Percentiles rank a stretch among this genome's conserved stretches.
These are phyloP conservation scores for Drosophila nigricruria DNA, from an alignment of 2,888 invertebrate genomes.

Conservation along the genomic window DNA sequence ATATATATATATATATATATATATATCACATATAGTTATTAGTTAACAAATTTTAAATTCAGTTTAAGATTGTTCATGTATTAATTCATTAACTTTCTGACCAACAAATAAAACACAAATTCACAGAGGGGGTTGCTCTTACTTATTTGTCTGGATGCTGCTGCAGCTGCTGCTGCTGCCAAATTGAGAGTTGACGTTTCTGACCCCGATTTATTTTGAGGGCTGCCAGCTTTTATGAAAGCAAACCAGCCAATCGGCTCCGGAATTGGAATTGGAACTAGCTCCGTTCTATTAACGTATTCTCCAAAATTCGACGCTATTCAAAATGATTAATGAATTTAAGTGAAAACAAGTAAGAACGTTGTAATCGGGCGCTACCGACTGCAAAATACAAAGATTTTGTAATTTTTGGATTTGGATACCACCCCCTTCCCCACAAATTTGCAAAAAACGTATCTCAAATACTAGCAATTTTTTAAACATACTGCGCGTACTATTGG, in stretches of 20 bases:
- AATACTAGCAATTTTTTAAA: too few species aligned
- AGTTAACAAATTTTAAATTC: background rate
- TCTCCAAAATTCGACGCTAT: background rate
- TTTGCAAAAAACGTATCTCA: too few species aligned
- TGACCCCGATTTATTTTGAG: constrained; percentile 16
- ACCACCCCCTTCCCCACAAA: too few species aligned
- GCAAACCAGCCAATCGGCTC: background rate
- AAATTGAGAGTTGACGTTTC: constrained; percentile 10
- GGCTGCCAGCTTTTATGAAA: constrained; percentile 12
- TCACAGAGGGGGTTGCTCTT: background rate
- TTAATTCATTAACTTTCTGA: background rate
- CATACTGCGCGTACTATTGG: too few species aligned
- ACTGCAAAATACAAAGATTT: too few species aligned
- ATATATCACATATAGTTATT: background rate
- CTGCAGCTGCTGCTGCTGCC: constrained; percentile 3
- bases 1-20: background rate
- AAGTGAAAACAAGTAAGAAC: too few species aligned
- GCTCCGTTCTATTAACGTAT: constrained; percentile 21
- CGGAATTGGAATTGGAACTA: background rate
- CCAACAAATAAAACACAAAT: constrained; percentile 7
- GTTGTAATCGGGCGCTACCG: too few species aligned
- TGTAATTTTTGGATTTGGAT: too few species aligned
- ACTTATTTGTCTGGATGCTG: constrained; percentile 14
- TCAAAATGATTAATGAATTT: too few species aligned
- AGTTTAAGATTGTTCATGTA: background rate